Base-by-base conservation (phyloP, 2,113 vertebrate species). In the Caretta caretta region DNA sequence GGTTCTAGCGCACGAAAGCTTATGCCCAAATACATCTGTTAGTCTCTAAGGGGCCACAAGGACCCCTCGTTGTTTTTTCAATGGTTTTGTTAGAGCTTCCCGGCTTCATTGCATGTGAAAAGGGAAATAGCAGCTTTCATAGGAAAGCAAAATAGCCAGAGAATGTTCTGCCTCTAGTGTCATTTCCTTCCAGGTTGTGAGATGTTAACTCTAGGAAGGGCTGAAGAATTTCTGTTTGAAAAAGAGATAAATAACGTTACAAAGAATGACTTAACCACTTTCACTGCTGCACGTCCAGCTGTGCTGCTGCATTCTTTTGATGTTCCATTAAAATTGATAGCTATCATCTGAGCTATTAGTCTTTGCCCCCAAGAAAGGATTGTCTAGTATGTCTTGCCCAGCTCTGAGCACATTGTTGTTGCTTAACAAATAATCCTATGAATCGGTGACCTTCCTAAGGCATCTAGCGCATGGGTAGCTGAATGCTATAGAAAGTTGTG, bases 301-400 rank as follows among this genome's bases (percentile, higher is more conserved):
- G 95, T 96, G 88, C 90, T 94, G 35, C 48, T 90, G 20, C 35
- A 27, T 80, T 80, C 83, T 89, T 91, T 93, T 96, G 89, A 75
- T 65, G 84, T 85, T 17, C 20, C 51, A 86, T 87, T 97, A 94
- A 96, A 46, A 48, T 78, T 78, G 38, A 27, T 14, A 78, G 11
- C 75, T 72, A 5, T 38, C 22, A 80, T n/a, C 27, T 90, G 78
- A 84, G 81, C 27, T 24, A 22, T 51, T 54, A 90, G 80, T 88
- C 16, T 82, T 48, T 78, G 38, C 42, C 75, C 25, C 24, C 4
- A 9, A 48, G 75, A 29, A 48, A 48, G 75, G 24, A 78, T 78
- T 78, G 75, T 48, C 24, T 78, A 78, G 20, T 76, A 76, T 78
- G 25, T 24, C 12, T 46, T 78, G 42, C 25, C 27, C 25, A 46